Conservation (phyloP, 2,113 vertebrate genomes). For the Sitta europaea region DNA sequence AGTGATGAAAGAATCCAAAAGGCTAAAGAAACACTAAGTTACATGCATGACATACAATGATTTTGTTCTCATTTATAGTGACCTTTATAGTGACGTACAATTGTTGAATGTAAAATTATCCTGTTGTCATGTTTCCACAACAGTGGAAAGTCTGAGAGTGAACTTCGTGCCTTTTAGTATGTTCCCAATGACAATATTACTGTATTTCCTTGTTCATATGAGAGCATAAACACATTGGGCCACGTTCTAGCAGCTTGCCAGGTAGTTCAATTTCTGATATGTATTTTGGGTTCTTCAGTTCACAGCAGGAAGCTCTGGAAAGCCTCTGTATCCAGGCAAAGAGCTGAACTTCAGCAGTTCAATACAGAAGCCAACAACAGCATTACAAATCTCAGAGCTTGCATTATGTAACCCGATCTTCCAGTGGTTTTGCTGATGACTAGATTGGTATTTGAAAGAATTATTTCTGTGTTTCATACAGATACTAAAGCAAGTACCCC, state of each 20-base stretch:
- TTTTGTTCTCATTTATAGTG: neutral
- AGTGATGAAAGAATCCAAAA: neutral
- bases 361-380: neutral
- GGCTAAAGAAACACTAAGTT: neutral
- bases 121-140: neutral
- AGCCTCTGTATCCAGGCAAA: neutral
- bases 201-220: neutral
- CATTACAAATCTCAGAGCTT: neutral
- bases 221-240: neutral
- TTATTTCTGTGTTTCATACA: neutral
- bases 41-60: neutral
- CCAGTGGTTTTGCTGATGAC: neutral
- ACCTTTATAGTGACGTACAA: neutral
- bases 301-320: neutral
- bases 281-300: neutral
- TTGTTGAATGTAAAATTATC: neutral
- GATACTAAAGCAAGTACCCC: neutral
- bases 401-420: neutral
- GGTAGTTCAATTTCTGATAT: neutral
- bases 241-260: neutral
- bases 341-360: neutral
- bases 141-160: neutral
- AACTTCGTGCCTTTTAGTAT: neutral
- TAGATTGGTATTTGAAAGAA: neutral
- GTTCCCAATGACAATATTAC: neutral